Evolutionary conservation across 2,888 invertebrate species (phyloP).

Genomic region (Dermolepida albohirtum): DNA sequence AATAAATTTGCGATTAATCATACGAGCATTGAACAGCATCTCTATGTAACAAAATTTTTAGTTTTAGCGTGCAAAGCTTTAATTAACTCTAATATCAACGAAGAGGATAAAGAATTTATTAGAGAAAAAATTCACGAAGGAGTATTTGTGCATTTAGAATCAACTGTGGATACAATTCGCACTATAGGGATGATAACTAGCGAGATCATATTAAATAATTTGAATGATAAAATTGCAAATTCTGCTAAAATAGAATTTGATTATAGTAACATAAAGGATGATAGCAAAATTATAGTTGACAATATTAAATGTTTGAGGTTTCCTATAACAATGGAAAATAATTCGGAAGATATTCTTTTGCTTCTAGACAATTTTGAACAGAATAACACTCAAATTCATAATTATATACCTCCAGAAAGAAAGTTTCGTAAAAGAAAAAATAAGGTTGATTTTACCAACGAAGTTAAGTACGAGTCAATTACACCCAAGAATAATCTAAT

Average conservation of each 20-base stretch:
- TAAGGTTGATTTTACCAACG: constrained; percentile 49
- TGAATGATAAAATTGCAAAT: constrained; percentile 62
- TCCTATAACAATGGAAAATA: background rate
- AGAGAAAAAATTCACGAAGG: constrained; percentile 72
- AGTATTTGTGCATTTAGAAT: constrained; percentile 77
- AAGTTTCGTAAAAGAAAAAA: constrained; percentile 49
- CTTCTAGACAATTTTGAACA: constrained; percentile 42
- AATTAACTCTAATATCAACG: constrained; percentile 57
- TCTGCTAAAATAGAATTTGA: constrained; percentile 73
- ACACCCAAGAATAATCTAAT: constrained; percentile 50
- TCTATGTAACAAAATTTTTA: constrained; percentile 77
- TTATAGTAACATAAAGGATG: constrained; percentile 69
- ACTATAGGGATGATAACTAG: constrained; percentile 81
- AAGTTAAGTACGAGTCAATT: constrained; percentile 50
- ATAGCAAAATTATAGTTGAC: constrained; percentile 67
- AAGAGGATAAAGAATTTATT: constrained; percentile 60
- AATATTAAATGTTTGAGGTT: constrained; percentile 63
- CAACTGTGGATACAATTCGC: constrained; percentile 71
- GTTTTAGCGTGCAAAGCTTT: constrained; percentile 70
- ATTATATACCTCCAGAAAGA: constrained; percentile 56
- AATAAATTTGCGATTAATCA: constrained; percentile 73
- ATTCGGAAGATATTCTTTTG: constrained; percentile 46
- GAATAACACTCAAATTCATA: background rate
- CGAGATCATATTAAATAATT: constrained; percentile 72
- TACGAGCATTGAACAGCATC: constrained; percentile 76